Percentiles rank a stretch among this genome's conserved stretches.
Evolutionary conservation across 2,113 vertebrate genomes (phyloP).

Genomic region (Macrotis lagotis): DNA sequence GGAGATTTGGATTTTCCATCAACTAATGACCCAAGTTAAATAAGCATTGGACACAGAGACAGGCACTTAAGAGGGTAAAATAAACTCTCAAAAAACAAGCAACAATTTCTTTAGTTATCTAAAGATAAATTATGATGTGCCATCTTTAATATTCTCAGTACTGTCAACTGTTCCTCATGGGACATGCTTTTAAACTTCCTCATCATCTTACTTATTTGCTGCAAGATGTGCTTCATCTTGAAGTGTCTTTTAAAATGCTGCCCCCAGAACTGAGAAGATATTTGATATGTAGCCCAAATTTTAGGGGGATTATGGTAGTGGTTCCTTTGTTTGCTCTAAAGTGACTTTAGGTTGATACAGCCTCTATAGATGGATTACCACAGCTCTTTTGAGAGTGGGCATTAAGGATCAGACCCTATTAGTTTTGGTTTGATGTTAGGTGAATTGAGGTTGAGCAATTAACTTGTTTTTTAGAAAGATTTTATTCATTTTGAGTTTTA

Average conservation of each 20-base stretch:
- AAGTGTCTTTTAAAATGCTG: background rate
- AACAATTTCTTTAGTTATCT: background rate
- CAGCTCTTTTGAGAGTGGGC: background rate
- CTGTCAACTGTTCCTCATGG: background rate
- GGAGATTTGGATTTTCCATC: slow-evolving; percentile 38
- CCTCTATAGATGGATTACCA: background rate
- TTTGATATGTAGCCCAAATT: background rate
- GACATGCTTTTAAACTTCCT: background rate
- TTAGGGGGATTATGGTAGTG: background rate
- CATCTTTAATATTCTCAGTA: background rate
- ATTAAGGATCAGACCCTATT: background rate
- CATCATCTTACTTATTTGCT: background rate
- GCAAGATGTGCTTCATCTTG: background rate
- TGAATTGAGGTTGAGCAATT: background rate
- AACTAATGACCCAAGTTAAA: slow-evolving; percentile 20
- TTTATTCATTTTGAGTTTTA: too few species aligned
- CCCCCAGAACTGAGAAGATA: background rate
- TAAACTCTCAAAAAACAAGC: background rate
- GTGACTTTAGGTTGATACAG: background rate
- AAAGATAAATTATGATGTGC: background rate
- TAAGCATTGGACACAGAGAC: background rate
- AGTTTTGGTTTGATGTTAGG: background rate
- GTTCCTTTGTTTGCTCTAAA: background rate
- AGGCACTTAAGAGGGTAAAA: background rate
- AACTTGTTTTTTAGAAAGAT: too few species aligned